Evolutionary conservation across 37 sponge, comb jelly and placozoan species (phyloP).

Genomic region (Tethya wilhelma): DNA sequence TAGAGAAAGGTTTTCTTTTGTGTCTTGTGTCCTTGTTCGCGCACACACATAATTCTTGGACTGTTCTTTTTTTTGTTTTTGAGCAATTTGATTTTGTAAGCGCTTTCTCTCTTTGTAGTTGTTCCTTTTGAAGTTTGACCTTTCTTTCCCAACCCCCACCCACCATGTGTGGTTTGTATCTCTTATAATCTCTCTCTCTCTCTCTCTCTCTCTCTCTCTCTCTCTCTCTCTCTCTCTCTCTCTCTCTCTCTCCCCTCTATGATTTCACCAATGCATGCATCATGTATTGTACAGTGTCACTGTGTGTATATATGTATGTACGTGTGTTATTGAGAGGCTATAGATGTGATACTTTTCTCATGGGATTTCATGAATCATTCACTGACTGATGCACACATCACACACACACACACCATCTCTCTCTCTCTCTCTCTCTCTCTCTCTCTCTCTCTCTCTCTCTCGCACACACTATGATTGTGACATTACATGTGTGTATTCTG

Average conservation of each 20-base stretch:
- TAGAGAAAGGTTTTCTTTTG: background rate
- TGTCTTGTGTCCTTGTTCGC: background rate
- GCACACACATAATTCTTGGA: background rate
- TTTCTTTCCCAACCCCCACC: background rate
- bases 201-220: constrained; percentile 4
- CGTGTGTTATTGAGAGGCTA: too few relatives aligned
- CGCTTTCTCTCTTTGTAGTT: background rate
- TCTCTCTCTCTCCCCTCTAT: constrained; percentile 4
- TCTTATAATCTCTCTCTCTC: background rate
- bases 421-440: constrained; percentile 5
- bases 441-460: background rate
- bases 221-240: constrained; percentile 4
- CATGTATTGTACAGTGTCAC: too few relatives aligned
- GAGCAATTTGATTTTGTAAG: background rate
- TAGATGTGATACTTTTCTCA: too few relatives aligned
- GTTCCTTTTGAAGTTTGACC: background rate
- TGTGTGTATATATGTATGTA: too few relatives aligned
- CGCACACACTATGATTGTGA: constrained; percentile 70
- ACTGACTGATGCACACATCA: too few relatives aligned
- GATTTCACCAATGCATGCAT: too few relatives aligned
- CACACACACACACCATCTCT: background rate
- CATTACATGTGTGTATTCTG: constrained; percentile 61
- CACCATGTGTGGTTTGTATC: too few relatives aligned
- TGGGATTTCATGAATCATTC: too few relatives aligned
- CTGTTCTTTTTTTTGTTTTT: background rate